Percentiles rank a stretch among this genome's conserved stretches.
These are phyloP conservation scores for Empidonax alnorum DNA, from an alignment of 2,113 vertebrate species.

Conservation along the genomic window DNA sequence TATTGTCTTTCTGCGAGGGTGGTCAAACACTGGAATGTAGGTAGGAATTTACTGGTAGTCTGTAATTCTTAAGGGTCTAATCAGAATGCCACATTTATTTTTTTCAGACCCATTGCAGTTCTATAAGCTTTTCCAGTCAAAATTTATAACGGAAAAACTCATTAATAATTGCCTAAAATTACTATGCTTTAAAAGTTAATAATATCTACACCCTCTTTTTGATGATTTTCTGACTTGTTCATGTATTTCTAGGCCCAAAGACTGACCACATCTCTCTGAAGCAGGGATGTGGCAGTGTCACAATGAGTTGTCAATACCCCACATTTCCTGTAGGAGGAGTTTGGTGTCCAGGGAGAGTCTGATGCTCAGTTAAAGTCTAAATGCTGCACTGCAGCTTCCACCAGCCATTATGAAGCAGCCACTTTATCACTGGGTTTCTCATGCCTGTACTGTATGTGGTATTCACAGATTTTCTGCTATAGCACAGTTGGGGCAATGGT, in stretches of 20 bases:
- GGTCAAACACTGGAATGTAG: background rate
- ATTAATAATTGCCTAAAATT: background rate
- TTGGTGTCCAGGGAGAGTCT: background rate
- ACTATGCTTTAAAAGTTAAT: background rate
- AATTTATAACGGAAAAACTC: background rate
- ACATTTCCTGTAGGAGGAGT: background rate
- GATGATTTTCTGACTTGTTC: rapidly evolving
- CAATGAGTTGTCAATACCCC: background rate
- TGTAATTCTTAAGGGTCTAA: background rate
- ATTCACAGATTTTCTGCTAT: background rate
- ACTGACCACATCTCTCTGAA: background rate
- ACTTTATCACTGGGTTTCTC: background rate
- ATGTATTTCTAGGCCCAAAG: background rate
- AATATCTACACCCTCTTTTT: background rate
- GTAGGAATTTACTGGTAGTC: background rate
- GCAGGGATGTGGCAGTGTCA: rapidly evolving
- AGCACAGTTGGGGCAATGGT: rapidly evolving
- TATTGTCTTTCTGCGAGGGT: background rate
- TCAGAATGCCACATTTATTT: background rate
- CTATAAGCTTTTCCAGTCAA: background rate
- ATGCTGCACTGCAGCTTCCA: background rate
- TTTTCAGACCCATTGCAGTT: background rate
- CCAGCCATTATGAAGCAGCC: background rate
- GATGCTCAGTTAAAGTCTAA: background rate
- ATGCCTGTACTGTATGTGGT: rapidly evolving